Evolutionary conservation across 2,113 vertebrate species (phyloP), one percentile per base, ranked within the genome.

Genomic region (Emydura subglobosa): DNA sequence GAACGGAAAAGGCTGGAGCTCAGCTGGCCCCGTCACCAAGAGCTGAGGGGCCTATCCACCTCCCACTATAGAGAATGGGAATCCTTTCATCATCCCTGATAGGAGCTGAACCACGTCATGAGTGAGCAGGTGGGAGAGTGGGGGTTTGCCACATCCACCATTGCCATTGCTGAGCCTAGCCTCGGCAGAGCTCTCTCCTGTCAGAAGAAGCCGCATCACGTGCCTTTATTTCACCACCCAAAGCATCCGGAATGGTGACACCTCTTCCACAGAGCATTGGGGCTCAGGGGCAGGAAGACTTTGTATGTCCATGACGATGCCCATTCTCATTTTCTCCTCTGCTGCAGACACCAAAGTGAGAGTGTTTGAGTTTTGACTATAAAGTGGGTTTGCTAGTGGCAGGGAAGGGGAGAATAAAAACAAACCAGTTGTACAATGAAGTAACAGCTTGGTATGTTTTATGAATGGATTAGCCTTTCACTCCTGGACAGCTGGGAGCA

Each of bases 141-240:
- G 0, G 0, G 12, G 5, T 27, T 3, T 76, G 24, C 27, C 39
- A 7, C 24, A 25, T 44, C n/a, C 10, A 22, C 21, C 25, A 24
- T 22, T 12, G 24, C 39, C 42, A 65, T 13, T n/a, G 24, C 51
- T 12, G 29, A 47, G 47, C 5, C 80, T 1, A 27, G 17, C 1
- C 7, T 61, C 25, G 42, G 7, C 22, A 44, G 24, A 27, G 21
- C 11, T 4, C 42, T 76, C 21, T 44, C 5, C 3, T 10, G 39
- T 24, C 39, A 7, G 74, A n/a, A 42, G 39, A 27, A 47, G 42
- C 39, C 6, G 24, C 42, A 25, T 6, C 12, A 14, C 13, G 5
- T 44, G 39, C 39, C 5, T 76, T 24, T 11, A 76, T 44, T 14
- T 24, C 74, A 22, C 54, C 65, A 54, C n/a, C 31, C 82, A 92